Base-by-base conservation (phyloP, 2,113 vertebrate species). In the Psettodes erumei region DNA sequence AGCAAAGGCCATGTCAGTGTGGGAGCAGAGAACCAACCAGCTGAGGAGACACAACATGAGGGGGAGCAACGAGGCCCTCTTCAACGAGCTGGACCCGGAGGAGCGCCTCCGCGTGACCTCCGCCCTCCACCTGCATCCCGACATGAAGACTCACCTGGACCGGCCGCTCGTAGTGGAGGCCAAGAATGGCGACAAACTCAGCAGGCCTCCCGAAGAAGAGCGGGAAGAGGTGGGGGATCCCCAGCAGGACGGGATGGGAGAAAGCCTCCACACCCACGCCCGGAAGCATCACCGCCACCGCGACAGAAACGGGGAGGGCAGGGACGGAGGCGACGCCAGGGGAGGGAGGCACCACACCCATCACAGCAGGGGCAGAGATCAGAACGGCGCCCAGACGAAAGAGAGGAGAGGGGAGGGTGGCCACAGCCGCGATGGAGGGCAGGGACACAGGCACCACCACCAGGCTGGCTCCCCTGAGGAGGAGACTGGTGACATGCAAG, bases 11-110 rank as follows among this genome's bases (percentile, higher is more conserved):
- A 96, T 96, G 91, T 99, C 98, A 0, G 93, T 99, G 25, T 99
- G 98, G 98, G 98, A 99, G 90, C 98, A 99, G 93, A 94, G 97
- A 78, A 96, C 97, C 86, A 97, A 94, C 62, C 96, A 98, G 91
- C 95, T 99, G 66, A 94, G 98, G 53, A 93, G 95, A 66, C 96
- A 98, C 94, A 96, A 97, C 90, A 89, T 98, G 75, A 94, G 95
- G 47, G 88, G 95, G 12, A 99, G 98, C 93, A 96, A 91, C 0
- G 98, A 99, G 88, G 97, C 98, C 0, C 90, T 99, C 63, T 98
- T 97, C 93, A 98, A 94, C 0, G 97, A 99, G 87, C 90, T 98
- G 32, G 96, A 97, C 32, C 96, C 96, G 0, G 97, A 99, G 86
- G 97, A 98, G 70, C 92, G 95, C 0, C 89, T 95, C 5, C 94